Base-by-base conservation (phyloP, 2,113 vertebrate genomes). In the Patagioenas fasciata region DNA sequence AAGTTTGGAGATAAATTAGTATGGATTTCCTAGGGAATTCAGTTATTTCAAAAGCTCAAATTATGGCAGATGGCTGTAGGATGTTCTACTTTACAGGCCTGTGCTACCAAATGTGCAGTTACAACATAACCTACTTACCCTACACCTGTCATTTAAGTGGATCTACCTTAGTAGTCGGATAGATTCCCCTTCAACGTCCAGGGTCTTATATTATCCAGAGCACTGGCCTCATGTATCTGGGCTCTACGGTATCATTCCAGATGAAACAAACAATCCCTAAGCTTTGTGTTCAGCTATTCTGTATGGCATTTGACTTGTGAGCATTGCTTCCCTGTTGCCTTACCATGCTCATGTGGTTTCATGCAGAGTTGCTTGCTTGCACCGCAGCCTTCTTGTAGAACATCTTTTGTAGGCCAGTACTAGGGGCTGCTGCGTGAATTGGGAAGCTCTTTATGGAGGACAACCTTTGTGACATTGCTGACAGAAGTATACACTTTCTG, bases 221-320 rank as follows among this genome's bases (percentile, higher is more conserved):
- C 0, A 0, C 29, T 64, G 25, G 4, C 13, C 25, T 8, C 3
- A 3, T 5, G 4, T 9, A 58, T 18, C 26, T 60, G 74, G 42
- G 28, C 58, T 44, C 48, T 24, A 3, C 4, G 8, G 6, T 34
- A 17, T 29, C 28, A 66, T 2, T 72, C 12, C 26, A n/a, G 73
- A 42, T 4, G 21, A 85, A 89, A 51, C 6, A n/a, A 85, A 16
- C 19, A 23, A 53, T 48, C 58, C 11, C 38, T 25, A 44, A 75
- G 29, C 53, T 71, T 67, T 9, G 0, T 10, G 10, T 17, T 70
- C 4, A 47, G 31, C 13, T 42, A 4, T 48, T 64, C 16, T 75
- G 34, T 9, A 25, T 1, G 56, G 47, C 13, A 47, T 31, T 36
- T 74, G 36, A 28, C 66, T 84, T 54, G 31, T 36, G 47, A 79